Evolutionary conservation across 1,140 invertebrate species (phyloP).

Genomic region (Lethrus apterus): DNA sequence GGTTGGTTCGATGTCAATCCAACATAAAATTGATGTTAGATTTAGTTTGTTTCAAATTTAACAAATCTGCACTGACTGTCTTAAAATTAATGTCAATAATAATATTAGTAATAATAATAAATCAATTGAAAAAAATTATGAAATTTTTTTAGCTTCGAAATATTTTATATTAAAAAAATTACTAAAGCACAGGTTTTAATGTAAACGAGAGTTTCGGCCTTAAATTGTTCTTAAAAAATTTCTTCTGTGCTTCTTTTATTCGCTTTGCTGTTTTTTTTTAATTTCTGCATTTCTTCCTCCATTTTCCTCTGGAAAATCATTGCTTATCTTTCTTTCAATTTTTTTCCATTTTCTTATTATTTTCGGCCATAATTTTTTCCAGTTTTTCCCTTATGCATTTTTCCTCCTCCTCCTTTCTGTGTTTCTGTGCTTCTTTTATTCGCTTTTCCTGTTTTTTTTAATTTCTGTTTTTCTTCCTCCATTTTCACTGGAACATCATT

Average conservation of each 20-base stretch:
- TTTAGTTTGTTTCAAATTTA: too few relatives aligned
- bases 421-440: slow-evolving; percentile 92
- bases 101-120: too few relatives aligned
- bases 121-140: too few relatives aligned
- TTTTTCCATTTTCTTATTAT: slow-evolving; percentile 95
- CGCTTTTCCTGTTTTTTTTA: slow-evolving; percentile 88
- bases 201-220: slow-evolving; percentile 91
- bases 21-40: too few relatives aligned
- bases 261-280: slow-evolving; percentile 88
- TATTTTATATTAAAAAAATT: too few relatives aligned
- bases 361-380: slow-evolving; percentile 94
- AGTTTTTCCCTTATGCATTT: slow-evolving; percentile 87
- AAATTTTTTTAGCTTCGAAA: too few relatives aligned
- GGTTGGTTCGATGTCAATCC: too few relatives aligned
- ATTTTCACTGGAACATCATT: slow-evolving; percentile 93
- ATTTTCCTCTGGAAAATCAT: slow-evolving; percentile 94
- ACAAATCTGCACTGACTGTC: too few relatives aligned
- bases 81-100: too few relatives aligned
- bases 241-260: slow-evolving; percentile 91
- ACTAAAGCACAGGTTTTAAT: slow-evolving; percentile 61
- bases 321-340: slow-evolving; percentile 93
- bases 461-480: slow-evolving; percentile 87
- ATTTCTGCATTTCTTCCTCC: slow-evolving; percentile 87
- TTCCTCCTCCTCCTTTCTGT: slow-evolving; percentile 99
- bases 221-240: slow-evolving; percentile 95